Conservation (phyloP, 2,888 invertebrate species). For the Erebia palarica region DNA sequence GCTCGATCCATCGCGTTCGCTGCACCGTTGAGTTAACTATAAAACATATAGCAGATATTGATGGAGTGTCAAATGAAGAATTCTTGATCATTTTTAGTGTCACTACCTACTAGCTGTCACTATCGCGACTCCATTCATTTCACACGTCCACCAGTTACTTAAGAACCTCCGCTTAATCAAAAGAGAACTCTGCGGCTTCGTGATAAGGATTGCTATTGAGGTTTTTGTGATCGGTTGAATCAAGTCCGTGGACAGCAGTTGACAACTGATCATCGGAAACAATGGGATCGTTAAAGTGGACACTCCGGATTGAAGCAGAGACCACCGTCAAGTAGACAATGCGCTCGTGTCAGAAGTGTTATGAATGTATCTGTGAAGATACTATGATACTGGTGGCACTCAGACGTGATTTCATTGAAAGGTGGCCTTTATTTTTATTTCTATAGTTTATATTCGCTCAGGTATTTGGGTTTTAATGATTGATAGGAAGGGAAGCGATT, state of each 20-base stretch:
- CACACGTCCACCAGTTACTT: slow-evolving; percentile 45
- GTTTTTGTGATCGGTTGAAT: slow-evolving; percentile 37
- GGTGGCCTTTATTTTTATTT: slow-evolving; percentile 2
- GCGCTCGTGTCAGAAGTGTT: slow-evolving; percentile 46
- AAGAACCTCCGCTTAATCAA: slow-evolving; percentile 33
- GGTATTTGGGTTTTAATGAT: background rate
- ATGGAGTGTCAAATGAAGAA: slow-evolving; percentile 68
- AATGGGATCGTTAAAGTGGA: slow-evolving; percentile 78
- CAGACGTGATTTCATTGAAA: slow-evolving; percentile 15
- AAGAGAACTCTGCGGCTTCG: slow-evolving; percentile 46
- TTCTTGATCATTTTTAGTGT: slow-evolving; percentile 70
- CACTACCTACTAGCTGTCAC: slow-evolving; percentile 69
- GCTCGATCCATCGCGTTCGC: slow-evolving; percentile 22
- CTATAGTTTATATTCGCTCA: background rate
- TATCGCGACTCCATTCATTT: slow-evolving; percentile 64
- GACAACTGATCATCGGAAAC: slow-evolving; percentile 74
- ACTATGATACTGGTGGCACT: slow-evolving; percentile 16
- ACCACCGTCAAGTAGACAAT: slow-evolving; percentile 69
- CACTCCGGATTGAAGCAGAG: slow-evolving; percentile 67
- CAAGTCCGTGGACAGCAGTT: slow-evolving; percentile 57
- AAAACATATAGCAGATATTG: slow-evolving; percentile 59
- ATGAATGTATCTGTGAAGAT: slow-evolving; percentile 46
- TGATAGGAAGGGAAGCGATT: too few species aligned
- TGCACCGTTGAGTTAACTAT: slow-evolving; percentile 24
- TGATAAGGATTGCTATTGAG: slow-evolving; percentile 41